Evolutionary conservation across 1,140 invertebrate species (phyloP).

Genomic region (Rhizoglyphus robini): DNA sequence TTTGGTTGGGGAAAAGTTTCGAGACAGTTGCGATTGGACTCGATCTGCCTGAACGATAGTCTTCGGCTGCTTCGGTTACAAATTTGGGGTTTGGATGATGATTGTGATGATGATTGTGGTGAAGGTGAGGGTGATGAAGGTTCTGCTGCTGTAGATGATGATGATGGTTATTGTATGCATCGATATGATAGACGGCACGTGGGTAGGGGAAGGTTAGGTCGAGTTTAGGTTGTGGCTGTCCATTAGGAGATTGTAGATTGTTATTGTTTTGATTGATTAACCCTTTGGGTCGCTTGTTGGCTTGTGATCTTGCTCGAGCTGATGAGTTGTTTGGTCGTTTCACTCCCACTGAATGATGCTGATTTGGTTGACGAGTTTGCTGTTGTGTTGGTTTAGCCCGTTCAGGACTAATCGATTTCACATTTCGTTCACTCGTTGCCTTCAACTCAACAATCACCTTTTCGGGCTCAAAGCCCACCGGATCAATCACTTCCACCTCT

Average conservation of each 20-base stretch:
- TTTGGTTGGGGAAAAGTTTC: slow-evolving; percentile 70
- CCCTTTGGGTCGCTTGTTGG: too few species aligned
- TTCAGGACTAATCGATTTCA: not conserved
- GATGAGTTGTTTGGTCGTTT: too few species aligned
- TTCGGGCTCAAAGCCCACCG: too few species aligned
- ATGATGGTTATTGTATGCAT: not conserved
- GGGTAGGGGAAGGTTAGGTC: not conserved
- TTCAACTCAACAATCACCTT: not conserved
- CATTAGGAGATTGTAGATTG: too few species aligned
- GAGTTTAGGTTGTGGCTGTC: not conserved
- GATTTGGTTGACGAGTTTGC: not conserved
- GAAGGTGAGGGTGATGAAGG: not conserved
- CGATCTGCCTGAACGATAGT: slow-evolving; percentile 34
- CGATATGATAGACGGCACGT: not conserved
- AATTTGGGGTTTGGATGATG: not conserved
- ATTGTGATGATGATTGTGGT: not conserved
- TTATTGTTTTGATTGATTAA: too few species aligned
- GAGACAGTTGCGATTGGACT: slow-evolving; percentile 65
- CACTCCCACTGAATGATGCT: too few species aligned
- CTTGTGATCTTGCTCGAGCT: too few species aligned
- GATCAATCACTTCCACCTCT: too few species aligned
- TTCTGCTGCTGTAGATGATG: not conserved
- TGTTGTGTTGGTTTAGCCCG: not conserved
- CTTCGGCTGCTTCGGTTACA: slow-evolving; percentile 3
- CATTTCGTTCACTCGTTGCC: not conserved